A percentile compares a stretch with the other conserved stretches of the same genome.
Evolutionary conservation across 2,888 invertebrate genomes (phyloP).

Genomic region (Hofmannophila pseudospretella): DNA sequence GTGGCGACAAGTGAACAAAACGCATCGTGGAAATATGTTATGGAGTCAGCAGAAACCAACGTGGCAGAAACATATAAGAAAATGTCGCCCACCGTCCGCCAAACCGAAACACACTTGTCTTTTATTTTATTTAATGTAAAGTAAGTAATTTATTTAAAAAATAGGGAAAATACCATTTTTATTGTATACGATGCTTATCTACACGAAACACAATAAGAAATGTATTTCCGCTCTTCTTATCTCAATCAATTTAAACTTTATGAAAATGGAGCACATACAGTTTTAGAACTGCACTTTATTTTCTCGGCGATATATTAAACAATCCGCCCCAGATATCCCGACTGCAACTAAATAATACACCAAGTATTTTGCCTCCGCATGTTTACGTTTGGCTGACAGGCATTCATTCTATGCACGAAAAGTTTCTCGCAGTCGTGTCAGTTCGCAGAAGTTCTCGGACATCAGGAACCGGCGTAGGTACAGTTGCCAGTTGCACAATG

Average conservation of each 20-base stretch:
- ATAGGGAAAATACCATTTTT: too few species aligned
- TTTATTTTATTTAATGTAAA: too few species aligned
- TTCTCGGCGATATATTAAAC: slow-evolving; percentile 20
- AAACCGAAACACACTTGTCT: too few species aligned
- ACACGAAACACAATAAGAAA: too few species aligned
- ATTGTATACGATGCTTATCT: too few species aligned
- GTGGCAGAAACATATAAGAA: too few species aligned
- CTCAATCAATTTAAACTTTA: slow-evolving; percentile 8
- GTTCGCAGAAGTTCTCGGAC: slow-evolving; percentile 68
- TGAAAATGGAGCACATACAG: slow-evolving; percentile 5
- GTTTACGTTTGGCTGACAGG: slow-evolving; percentile 69
- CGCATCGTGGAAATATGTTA: too few species aligned
- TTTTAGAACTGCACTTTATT: slow-evolving; percentile 7
- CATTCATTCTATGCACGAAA: slow-evolving; percentile 75
- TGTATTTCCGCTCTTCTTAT: slow-evolving; percentile 1
- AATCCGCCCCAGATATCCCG: slow-evolving; percentile 28
- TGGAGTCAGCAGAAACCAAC: too few species aligned
- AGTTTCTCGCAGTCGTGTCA: slow-evolving; percentile 67
- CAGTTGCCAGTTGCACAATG: slow-evolving; percentile 71
- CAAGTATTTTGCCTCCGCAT: slow-evolving; percentile 59
- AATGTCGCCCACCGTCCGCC: too few species aligned
- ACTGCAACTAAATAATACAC: slow-evolving; percentile 52
- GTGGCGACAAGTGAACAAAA: too few species aligned
- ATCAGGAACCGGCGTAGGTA: slow-evolving; percentile 60
- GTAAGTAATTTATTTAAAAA: too few species aligned